These are phyloP conservation scores for Tenthredo distinguenda DNA, from an alignment of 2,888 invertebrate species.

Conservation along the genomic window DNA sequence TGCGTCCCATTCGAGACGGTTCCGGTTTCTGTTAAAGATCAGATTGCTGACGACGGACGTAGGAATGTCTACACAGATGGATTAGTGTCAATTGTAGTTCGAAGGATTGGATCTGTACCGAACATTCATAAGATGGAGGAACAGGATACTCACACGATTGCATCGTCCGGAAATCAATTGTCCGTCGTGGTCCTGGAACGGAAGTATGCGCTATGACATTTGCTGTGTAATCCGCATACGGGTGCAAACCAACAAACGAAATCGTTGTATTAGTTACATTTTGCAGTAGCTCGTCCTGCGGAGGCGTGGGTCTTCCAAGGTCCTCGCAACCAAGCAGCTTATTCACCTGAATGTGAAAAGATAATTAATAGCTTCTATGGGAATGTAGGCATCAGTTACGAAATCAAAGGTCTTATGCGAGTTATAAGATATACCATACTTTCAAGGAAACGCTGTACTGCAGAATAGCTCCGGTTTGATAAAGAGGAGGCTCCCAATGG, in stretches of 20 bases:
- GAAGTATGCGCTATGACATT: background rate
- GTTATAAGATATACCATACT: background rate
- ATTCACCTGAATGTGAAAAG: background rate
- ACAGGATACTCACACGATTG: background rate
- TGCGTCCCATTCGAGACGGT: background rate
- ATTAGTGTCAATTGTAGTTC: background rate
- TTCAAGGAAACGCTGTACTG: background rate
- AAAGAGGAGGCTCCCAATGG: background rate
- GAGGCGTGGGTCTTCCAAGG: background rate
- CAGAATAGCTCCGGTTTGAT: background rate
- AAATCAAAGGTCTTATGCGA: background rate
- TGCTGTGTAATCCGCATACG: background rate
- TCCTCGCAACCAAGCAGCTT: slow-evolving; percentile 3
- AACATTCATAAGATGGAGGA: background rate
- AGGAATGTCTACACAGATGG: background rate
- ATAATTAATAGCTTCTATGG: too few relatives aligned
- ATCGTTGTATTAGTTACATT: background rate
- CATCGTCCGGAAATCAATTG: background rate
- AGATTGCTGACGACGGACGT: slow-evolving; percentile 6
- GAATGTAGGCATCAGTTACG: background rate
- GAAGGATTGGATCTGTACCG: background rate
- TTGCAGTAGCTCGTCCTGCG: background rate
- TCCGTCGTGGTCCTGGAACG: background rate
- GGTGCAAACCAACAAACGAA: background rate
- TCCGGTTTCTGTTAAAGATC: background rate